phyloP scores from a whole-genome alignment of 1,140 invertebrate genomes.

The Sycophila sp. region DNA sequence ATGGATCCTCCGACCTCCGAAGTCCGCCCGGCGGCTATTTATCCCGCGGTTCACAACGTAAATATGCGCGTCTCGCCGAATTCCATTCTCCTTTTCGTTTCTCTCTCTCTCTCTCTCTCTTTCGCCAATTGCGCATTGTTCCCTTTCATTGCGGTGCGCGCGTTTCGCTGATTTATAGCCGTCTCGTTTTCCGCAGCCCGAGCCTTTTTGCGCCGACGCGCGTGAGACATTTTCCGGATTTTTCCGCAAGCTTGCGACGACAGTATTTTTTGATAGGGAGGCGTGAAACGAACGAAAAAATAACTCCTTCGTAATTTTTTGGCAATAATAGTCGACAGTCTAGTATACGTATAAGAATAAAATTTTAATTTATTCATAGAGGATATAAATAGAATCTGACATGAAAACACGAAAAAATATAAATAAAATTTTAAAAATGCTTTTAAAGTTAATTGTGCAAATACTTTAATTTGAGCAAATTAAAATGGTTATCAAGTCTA shows the following conservation, averaged over 20 bases:
- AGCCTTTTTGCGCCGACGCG: not conserved
- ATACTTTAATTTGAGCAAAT: too few species aligned
- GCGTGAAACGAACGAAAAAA: not conserved
- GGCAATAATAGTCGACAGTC: too few species aligned
- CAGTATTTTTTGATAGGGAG: not conserved
- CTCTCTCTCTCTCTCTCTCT: not conserved
- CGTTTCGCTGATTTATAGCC: conserved; percentile 25
- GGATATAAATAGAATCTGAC: too few species aligned
- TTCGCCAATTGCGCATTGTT: not conserved
- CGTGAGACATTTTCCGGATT: not conserved
- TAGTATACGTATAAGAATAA: too few species aligned
- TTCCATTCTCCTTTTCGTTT: not conserved
- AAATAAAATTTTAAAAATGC: too few species aligned
- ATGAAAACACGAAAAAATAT: too few species aligned
- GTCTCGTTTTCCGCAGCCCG: not conserved
- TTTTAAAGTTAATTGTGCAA: too few species aligned
- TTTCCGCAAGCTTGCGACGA: not conserved
- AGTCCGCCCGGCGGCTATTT: conserved; percentile 54
- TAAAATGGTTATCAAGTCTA: too few species aligned
- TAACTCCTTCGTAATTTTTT: too few species aligned
- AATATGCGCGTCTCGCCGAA: conserved; percentile 58
- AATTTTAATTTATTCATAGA: too few species aligned
- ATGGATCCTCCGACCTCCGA: conserved; percentile 34
- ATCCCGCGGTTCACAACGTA: conserved; percentile 65
- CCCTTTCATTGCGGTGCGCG: not conserved